phyloP scores from a whole-genome alignment of 2,113 vertebrate genomes.

The Pedionomus torquatus region DNA sequence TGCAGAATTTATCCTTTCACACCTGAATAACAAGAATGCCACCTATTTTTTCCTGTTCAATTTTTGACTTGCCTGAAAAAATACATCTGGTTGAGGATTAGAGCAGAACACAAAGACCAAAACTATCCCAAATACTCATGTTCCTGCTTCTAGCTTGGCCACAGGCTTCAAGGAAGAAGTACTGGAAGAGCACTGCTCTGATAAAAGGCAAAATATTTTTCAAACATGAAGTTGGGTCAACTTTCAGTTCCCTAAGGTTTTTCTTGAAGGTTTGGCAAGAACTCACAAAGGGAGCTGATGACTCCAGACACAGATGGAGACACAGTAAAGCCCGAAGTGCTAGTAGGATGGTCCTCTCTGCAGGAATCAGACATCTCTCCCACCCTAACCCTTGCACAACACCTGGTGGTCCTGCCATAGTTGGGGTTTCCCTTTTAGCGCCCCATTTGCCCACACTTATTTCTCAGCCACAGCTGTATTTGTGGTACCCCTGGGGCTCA shows the following conservation, averaged over 20 bases:
- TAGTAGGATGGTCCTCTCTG: not conserved
- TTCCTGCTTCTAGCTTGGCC: not conserved
- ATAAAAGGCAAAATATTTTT: not conserved
- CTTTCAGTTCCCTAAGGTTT: rapidly evolving
- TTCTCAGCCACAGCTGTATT: not conserved
- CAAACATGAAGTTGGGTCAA: not conserved
- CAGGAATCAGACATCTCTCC: not conserved
- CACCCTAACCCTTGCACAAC: not conserved
- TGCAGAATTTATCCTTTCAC: not conserved
- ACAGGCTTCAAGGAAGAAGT: not conserved
- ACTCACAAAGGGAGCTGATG: rapidly evolving
- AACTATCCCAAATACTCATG: not conserved
- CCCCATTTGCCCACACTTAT: rapidly evolving
- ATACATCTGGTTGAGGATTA: not conserved
- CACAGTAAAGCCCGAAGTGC: rapidly evolving
- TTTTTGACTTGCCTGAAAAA: not conserved
- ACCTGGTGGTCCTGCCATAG: rapidly evolving
- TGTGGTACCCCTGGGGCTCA: not conserved
- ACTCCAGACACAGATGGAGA: not conserved
- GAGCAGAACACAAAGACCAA: not conserved
- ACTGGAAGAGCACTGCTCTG: not conserved
- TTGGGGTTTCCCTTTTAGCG: rapidly evolving
- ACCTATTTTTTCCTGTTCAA: not conserved
- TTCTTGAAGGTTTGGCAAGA: not conserved
- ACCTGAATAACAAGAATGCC: not conserved